A percentile compares a stretch with the other conserved stretches of the same genome.
Conservation (phyloP, 1,140 invertebrate species). For the Drosophila auraria region DNA sequence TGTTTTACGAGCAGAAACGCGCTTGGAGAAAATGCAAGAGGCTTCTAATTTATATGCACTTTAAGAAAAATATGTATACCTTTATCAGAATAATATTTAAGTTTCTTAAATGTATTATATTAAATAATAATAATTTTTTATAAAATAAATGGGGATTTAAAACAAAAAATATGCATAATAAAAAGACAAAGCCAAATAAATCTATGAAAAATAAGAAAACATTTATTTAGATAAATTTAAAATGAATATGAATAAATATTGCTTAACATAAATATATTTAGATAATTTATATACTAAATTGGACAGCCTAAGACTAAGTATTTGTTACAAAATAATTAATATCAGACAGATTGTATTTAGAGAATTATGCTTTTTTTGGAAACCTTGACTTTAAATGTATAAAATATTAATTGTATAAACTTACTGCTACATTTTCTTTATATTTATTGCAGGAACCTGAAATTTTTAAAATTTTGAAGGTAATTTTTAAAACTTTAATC, state of each 20-base stretch:
- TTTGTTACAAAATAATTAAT: not conserved
- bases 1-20: conserved; percentile 65
- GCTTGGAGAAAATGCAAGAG: conserved; percentile 48
- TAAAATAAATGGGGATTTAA: too few species aligned
- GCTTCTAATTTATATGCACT: conserved; percentile 41
- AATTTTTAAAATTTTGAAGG: too few species aligned
- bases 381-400: not conserved
- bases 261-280: too few species aligned
- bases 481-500: too few species aligned
- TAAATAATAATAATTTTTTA: not conserved
- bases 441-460: not conserved
- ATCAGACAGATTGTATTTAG: not conserved
- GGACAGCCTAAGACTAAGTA: not conserved
- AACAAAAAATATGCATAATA: too few species aligned
- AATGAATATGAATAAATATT: too few species aligned
- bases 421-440: not conserved
- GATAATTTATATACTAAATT: not conserved
- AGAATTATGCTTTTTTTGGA: too few species aligned
- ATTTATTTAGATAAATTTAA: not conserved
- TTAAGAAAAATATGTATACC: not conserved
- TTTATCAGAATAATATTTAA: too few species aligned
- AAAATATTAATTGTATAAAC: not conserved
- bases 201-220: not conserved
- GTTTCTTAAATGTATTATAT: too few species aligned
- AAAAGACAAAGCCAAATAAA: not conserved